Evolutionary conservation across 2,113 vertebrate genomes (phyloP).

Genomic region (zebrafish (Danio rerio)): GRCz12tu NC_133183.1:30688001-30688500

Average conservation of each 20-base stretch:
- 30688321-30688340: conserved; percentile 73
- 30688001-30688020: no score
- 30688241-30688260: conserved; percentile 76
- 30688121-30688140: not conserved
- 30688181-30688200: conserved; percentile 75
- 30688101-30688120: no score
- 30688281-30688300: conserved; percentile 72
- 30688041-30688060: no score
- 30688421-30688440: conserved; percentile 27
- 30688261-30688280: conserved; percentile 53
- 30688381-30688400: conserved; percentile 38
- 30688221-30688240: conserved; percentile 62
- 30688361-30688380: conserved; percentile 63
- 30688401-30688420: no score
- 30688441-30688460: conserved; percentile 58
- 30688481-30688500: conserved; percentile 65
- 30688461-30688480: conserved; percentile 79
- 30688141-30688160: conserved; percentile 38
- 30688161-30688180: conserved; percentile 39
- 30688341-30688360: conserved; percentile 83
- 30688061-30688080: no score
- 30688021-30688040: no score
- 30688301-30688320: conserved; percentile 85
- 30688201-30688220: conserved; percentile 62
- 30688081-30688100: no score